These are phyloP conservation scores for Irena cyanogastra DNA, from an alignment of 2,113 vertebrate species.

Conservation along the genomic window DNA sequence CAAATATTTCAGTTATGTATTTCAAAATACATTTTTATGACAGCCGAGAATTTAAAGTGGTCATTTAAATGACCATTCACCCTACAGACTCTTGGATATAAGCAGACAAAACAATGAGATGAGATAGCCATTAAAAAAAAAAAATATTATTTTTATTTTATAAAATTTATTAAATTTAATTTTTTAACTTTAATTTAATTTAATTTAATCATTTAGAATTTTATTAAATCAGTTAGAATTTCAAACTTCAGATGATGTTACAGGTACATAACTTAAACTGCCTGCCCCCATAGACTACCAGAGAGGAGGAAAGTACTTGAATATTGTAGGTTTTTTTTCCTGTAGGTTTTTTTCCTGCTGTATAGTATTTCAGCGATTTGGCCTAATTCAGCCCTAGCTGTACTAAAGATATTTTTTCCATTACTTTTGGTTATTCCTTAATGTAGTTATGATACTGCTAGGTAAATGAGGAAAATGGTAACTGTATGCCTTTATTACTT, in stretches of 20 bases:
- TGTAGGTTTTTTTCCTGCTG: background rate
- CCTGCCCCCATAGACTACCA: background rate
- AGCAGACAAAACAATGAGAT: background rate
- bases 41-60: background rate
- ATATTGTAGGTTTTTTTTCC: accelerated
- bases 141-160: too few relatives aligned
- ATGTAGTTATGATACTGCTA: background rate
- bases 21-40: background rate
- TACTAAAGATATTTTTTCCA: background rate
- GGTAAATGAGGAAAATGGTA: background rate
- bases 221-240: background rate
- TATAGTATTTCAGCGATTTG: background rate
- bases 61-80: background rate
- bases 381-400: accelerated
- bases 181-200: too few relatives aligned
- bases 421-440: background rate
- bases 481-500: background rate
- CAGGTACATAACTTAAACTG: background rate
- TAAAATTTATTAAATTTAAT: too few relatives aligned
- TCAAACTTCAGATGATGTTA: background rate
- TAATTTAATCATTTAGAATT: too few relatives aligned
- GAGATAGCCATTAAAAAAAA: background rate
- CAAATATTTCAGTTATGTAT: background rate
- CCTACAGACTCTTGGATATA: background rate
- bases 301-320: background rate